Base-by-base conservation (phyloP, 23 tunicate species). In the Trididemnum miniatum region DNA sequence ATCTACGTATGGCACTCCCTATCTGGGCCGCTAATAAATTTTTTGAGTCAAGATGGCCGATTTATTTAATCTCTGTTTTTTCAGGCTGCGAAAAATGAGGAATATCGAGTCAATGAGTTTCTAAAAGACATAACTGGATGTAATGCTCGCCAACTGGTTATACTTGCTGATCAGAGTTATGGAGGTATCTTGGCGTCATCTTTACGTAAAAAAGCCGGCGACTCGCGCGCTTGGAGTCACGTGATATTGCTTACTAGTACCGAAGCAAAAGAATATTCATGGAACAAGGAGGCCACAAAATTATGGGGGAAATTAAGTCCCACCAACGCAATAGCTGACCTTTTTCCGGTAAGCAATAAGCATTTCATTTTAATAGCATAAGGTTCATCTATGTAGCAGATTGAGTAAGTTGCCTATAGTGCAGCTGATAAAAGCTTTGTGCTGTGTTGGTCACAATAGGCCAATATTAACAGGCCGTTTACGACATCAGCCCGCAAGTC, bases 161-260 rank as follows among this genome's bases (percentile, higher is more conserved):
- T 91, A 31, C 80, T 91, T 63, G 90, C 71, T 64, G 97, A 91
- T 60, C 97, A 91, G 65, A 86, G 97, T 35, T 89, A 89, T 79
- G 82, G 88, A 1, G 88, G 85, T 28, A 26, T 62, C n/a, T 26
- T 62, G 67, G n/a, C 29, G 67, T 62, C 67, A 22, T 3, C 26
- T 12, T 12, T 62, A 12, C 67, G 29, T 20, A 18, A 62, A 26
- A 22, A 26, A 62, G 26, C 67, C 15, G 29, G 67, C 15, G 26
- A 18, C n/a, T 3, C 23, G 3, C 29, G 5, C 15, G 24, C 82
- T 26, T 82, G 80, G 78, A 75, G 69, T 65, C 36, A 65, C 39
- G 87, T 88, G 20, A 83, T 88, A n/a, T 62, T 88, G 60, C 22
- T 82, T 15, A 31, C 83, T 5, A 82, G 83, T 31, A 87, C 87